Conservation (phyloP, 2,113 vertebrate species). For the Nycticorax nycticorax region DNA sequence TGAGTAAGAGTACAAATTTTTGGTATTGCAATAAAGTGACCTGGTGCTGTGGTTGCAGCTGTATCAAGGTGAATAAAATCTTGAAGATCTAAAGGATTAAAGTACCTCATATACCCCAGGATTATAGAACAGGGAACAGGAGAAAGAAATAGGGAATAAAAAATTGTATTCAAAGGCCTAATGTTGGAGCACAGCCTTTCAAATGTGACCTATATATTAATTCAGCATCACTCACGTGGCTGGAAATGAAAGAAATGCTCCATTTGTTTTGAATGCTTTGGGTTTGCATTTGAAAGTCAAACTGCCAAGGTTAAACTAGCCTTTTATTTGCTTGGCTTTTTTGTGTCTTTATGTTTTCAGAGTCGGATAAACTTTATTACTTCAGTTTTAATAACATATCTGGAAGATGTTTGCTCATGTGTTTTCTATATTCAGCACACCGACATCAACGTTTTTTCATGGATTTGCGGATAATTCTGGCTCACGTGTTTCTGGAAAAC, state of each 20-base stretch:
- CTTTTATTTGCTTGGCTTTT: neutral
- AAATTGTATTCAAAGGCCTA: neutral
- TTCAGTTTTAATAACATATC: neutral
- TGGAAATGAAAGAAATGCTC: slow-evolving; percentile 9
- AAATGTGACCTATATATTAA: neutral
- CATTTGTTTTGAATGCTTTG: neutral
- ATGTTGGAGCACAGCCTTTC: neutral
- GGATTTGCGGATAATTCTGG: neutral
- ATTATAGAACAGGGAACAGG: neutral
- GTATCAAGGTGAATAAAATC: neutral
- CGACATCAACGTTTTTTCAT: neutral
- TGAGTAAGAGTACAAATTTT: neutral
- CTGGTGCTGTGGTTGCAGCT: neutral
- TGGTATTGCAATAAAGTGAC: neutral
- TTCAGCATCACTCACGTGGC: neutral
- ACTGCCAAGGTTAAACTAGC: neutral
- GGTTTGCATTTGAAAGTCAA: neutral
- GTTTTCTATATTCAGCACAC: neutral
- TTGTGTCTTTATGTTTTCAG: neutral
- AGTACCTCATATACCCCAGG: neutral
- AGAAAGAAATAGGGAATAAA: neutral
- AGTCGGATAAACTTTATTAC: neutral
- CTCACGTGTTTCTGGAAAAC: neutral
- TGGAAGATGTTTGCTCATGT: neutral
- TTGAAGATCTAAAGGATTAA: neutral